phyloP scores from a whole-genome alignment of 1,140 invertebrate species.

The Zophobas atratus region DNA sequence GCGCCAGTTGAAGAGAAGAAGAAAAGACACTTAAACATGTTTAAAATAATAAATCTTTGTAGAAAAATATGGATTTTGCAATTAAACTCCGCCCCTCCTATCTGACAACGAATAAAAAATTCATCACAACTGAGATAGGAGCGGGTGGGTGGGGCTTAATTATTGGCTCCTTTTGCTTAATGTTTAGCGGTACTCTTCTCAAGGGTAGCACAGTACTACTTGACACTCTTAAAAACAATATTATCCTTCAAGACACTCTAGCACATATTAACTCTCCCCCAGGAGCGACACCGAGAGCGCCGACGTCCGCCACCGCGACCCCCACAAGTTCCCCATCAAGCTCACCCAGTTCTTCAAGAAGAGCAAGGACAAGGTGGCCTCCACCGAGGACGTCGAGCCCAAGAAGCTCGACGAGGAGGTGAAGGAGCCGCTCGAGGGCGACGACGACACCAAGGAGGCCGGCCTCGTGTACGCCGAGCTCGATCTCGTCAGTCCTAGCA shows the following conservation, averaged over 20 bases:
- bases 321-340: constrained; percentile 53
- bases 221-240: not conserved
- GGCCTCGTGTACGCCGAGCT: constrained; percentile 76
- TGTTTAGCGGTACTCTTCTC: too few relatives aligned
- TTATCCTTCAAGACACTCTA: not conserved
- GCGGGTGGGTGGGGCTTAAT: too few relatives aligned
- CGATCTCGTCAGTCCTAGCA: constrained; percentile 67
- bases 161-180: too few relatives aligned
- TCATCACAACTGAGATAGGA: too few relatives aligned
- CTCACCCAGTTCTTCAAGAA: constrained; percentile 62
- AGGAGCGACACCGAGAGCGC: constrained; percentile 72
- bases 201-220: not conserved
- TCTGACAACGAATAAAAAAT: too few relatives aligned
- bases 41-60: too few relatives aligned
- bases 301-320: constrained; percentile 66
- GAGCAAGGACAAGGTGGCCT: constrained; percentile 59
- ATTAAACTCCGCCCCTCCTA: too few relatives aligned
- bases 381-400: constrained; percentile 54
- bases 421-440: constrained; percentile 57
- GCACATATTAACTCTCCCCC: constrained; percentile 22
- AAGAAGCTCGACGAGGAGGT: constrained; percentile 56
- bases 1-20: too few relatives aligned
- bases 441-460: constrained; percentile 63
- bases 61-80: too few relatives aligned
- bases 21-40: too few relatives aligned